Evolutionary conservation across 1,140 invertebrate genomes (phyloP).

Genomic region (Drosophila arizonae): DNA sequence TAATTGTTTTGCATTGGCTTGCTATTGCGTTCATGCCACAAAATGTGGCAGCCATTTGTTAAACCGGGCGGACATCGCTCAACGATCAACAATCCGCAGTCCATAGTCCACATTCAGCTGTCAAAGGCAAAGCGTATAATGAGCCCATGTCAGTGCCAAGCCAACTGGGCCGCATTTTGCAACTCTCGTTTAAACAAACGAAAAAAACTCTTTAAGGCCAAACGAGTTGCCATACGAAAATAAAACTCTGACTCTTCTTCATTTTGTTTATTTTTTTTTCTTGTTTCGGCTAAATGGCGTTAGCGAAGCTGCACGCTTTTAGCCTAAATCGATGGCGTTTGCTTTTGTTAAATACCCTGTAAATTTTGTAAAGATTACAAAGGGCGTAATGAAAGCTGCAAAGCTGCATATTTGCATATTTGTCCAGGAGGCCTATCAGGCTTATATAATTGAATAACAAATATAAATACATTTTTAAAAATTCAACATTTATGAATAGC

Average conservation of each 20-base stretch:
- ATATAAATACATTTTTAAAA: too few species aligned
- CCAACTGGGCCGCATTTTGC: not conserved
- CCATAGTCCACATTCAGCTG: slow-evolving; percentile 37
- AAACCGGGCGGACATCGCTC: slow-evolving; percentile 22
- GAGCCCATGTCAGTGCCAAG: slow-evolving; percentile 6
- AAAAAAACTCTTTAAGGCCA: slow-evolving; percentile 5
- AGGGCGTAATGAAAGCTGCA: too few species aligned
- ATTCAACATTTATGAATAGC: too few species aligned
- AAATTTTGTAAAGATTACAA: not conserved
- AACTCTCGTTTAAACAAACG: not conserved
- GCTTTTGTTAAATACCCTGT: slow-evolving; percentile 21
- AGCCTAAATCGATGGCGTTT: slow-evolving; percentile 17
- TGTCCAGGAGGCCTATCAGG: too few species aligned
- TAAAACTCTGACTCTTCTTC: not conserved
- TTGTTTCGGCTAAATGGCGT: slow-evolving; percentile 12
- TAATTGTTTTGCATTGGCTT: slow-evolving; percentile 41
- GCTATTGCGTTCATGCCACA: slow-evolving; percentile 2
- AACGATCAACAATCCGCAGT: slow-evolving; percentile 42
- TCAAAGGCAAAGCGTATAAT: slow-evolving; percentile 32
- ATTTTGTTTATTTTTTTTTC: not conserved
- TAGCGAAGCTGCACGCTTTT: slow-evolving; percentile 30
- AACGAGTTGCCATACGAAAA: slow-evolving; percentile 6
- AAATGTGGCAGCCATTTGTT: slow-evolving; percentile 25
- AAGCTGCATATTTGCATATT: too few species aligned
- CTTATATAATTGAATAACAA: too few species aligned